A percentile compares a stretch with the other conserved stretches of the same genome.
Evolutionary conservation across 64 coral and sea anemone genomes (phyloP).

Genomic region (Pachyseris speciosa): DNA sequence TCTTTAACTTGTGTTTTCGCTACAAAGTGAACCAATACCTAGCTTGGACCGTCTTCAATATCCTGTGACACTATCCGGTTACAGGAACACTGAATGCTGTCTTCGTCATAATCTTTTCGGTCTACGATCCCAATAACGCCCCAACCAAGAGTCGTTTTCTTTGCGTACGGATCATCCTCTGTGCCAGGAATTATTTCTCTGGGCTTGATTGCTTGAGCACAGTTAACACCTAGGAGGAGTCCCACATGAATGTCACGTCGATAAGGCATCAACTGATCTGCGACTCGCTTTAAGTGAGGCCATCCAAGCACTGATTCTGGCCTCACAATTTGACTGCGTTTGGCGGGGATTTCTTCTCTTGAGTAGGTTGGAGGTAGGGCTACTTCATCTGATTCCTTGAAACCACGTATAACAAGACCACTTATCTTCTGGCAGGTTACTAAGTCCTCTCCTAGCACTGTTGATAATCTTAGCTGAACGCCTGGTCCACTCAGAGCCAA

Average conservation of each 20-base stretch:
- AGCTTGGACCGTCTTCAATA: not conserved
- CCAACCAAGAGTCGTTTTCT: conserved; percentile 59
- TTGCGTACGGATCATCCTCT: conserved; percentile 29
- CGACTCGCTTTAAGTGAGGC: conserved; percentile 20
- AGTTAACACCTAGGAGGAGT: conserved; percentile 63
- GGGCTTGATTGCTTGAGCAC: conserved; percentile 45
- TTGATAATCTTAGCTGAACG: conserved; percentile 25
- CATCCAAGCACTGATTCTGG: conserved; percentile 17
- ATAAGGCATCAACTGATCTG: conserved; percentile 34
- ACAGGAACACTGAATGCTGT: not conserved
- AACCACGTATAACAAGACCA: conserved; percentile 44
- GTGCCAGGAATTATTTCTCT: conserved; percentile 54
- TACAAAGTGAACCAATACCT: not conserved
- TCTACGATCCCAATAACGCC: conserved; percentile 31
- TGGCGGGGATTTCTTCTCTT: conserved; percentile 33
- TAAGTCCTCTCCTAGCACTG: conserved; percentile 23
- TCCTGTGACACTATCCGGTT: not conserved
- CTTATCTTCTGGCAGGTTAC: conserved; percentile 41
- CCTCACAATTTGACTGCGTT: conserved; percentile 53
- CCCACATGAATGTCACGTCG: conserved; percentile 36
- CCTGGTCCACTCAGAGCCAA: conserved; percentile 9
- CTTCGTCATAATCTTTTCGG: not conserved
- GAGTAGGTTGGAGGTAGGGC: conserved; percentile 30
- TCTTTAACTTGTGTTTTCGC: not conserved
- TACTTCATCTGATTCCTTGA: conserved; percentile 10